phyloP scores from a whole-genome alignment of 2,113 vertebrate species.

The Xyrauchen texanus region DNA sequence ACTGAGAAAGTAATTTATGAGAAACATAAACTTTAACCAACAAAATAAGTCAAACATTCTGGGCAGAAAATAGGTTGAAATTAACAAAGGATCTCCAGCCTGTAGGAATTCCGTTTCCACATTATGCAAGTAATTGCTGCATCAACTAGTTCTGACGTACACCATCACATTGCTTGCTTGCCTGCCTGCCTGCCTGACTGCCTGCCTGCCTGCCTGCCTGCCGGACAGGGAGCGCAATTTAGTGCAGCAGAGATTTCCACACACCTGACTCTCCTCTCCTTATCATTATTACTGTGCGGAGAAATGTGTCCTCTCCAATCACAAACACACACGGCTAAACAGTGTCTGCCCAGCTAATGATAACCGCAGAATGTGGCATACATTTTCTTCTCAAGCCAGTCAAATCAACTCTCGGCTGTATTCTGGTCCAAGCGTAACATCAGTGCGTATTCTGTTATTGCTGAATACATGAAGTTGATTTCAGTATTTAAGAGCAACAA shows the following conservation, averaged over 20 bases:
- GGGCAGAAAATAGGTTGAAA: conserved; percentile 17
- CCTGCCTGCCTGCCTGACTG: neutral
- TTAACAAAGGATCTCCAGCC: conserved; percentile 33
- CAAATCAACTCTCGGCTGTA: conserved; percentile 6
- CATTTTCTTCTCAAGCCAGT: neutral
- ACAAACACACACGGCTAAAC: conserved; percentile 35
- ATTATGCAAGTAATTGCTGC: conserved; percentile 48
- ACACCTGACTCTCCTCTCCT: conserved; percentile 50
- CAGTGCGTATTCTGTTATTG: conserved; percentile 17
- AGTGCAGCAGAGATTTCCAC: conserved; percentile 39
- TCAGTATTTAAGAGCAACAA: conserved; percentile 51
- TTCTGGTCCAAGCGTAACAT: neutral
- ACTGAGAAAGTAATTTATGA: too few species aligned
- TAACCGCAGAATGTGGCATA: conserved; percentile 27
- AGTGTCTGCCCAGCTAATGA: conserved; percentile 23
- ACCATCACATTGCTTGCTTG: neutral
- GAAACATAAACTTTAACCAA: too few species aligned
- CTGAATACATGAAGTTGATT: conserved; percentile 45
- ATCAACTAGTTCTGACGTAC: conserved; percentile 29
- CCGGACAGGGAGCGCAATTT: conserved; percentile 42
- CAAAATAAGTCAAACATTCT: neutral
- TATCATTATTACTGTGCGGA: conserved; percentile 25
- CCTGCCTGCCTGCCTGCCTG: neutral
- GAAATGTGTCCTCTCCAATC: conserved; percentile 22
- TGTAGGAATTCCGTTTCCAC: conserved; percentile 21